phyloP scores from a whole-genome alignment of 1,140 invertebrate genomes.

The Drosophila azteca region DNA sequence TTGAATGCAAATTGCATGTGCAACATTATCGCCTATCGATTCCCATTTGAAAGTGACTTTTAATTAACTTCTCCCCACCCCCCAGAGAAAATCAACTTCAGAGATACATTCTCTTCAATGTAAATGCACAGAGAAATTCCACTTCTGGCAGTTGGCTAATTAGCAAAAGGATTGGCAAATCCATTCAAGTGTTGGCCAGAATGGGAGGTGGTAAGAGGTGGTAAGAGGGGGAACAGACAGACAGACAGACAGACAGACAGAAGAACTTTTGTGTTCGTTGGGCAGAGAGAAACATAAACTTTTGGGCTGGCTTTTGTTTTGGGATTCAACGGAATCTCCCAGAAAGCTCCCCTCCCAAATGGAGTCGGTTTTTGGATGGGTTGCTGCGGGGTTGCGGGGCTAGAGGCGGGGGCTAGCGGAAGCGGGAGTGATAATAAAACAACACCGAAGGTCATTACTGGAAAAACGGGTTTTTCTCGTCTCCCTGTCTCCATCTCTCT shows the following conservation, averaged over 20 bases:
- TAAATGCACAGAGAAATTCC: background rate
- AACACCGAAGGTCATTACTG: constrained; percentile 80
- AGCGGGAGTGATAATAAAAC: constrained; percentile 63
- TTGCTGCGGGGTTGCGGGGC: too few relatives aligned
- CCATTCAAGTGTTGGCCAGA: constrained; percentile 4
- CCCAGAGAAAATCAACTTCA: constrained; percentile 13
- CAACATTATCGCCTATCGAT: constrained; percentile 44
- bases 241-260: constrained; percentile 1
- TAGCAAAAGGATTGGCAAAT: constrained; percentile 34
- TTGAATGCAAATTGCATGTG: constrained; percentile 40
- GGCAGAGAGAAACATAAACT: constrained; percentile 18
- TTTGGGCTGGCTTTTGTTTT: constrained; percentile 25
- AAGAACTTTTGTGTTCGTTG: constrained; percentile 5
- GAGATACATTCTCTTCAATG: background rate
- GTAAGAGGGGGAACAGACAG: constrained; percentile 18
- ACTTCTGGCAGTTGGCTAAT: constrained; percentile 14
- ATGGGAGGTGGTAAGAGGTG: constrained; percentile 9
- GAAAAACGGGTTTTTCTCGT: constrained; percentile 73
- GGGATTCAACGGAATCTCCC: constrained; percentile 49
- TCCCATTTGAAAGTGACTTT: constrained; percentile 42
- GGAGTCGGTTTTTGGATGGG: background rate
- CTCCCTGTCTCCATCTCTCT: constrained; percentile 5
- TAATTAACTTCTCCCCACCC: constrained; percentile 44
- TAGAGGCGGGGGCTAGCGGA: constrained; percentile 25
- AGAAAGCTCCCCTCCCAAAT: constrained; percentile 31